Conservation (phyloP, 2,888 invertebrate species). For the Polymixis flavicincta region DNA sequence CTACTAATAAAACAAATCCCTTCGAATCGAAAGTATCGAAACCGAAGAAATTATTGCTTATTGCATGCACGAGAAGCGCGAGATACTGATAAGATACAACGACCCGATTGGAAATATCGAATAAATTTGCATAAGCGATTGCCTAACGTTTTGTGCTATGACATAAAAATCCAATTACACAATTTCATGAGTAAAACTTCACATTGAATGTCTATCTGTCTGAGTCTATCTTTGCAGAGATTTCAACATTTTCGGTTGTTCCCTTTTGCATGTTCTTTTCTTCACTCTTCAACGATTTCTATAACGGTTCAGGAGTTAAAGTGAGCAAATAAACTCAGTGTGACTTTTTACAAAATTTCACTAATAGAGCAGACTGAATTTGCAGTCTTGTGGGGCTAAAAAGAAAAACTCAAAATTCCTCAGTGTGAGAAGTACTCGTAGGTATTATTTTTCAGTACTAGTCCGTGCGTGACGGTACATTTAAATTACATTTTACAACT, state of each 20-base stretch:
- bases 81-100: constrained; percentile 52
- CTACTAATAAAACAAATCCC: constrained; percentile 29
- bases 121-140: constrained; percentile 53
- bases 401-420: constrained; percentile 7
- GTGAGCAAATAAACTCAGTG: not conserved
- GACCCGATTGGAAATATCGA: constrained; percentile 49
- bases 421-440: not conserved
- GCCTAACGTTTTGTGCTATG: constrained; percentile 20
- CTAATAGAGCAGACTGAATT: constrained; percentile 7
- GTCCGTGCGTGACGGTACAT: constrained; percentile 44
- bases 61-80: constrained; percentile 27
- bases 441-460: not conserved
- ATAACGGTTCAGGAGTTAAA: constrained; percentile 4
- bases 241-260: constrained; percentile 6
- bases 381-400: constrained; percentile 4
- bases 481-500: constrained; percentile 34
- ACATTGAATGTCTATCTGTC: constrained; percentile 12
- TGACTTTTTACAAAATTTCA: constrained; percentile 4
- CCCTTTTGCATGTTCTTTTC: not conserved
- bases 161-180: constrained; percentile 37
- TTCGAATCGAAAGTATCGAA: constrained; percentile 22
- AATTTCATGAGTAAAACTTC: constrained; percentile 23
- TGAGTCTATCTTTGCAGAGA: not conserved
- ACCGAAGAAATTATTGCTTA: constrained; percentile 29
- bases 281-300: not conserved